These are phyloP conservation scores for Caenorhabditis wallacei DNA, from an alignment of 2,888 invertebrate species.

Conservation along the genomic window DNA sequence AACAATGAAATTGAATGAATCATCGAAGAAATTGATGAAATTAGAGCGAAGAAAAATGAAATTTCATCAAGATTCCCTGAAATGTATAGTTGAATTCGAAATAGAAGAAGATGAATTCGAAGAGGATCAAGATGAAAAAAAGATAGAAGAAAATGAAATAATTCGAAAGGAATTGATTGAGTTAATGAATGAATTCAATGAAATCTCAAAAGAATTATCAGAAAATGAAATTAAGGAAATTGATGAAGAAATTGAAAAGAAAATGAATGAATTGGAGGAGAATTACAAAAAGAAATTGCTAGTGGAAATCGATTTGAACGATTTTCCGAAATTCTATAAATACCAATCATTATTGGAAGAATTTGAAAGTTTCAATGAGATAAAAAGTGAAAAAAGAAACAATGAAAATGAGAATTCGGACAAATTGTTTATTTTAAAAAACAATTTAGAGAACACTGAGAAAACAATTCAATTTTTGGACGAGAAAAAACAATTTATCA, in stretches of 20 bases:
- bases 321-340: background rate
- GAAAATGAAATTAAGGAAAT: background rate
- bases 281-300: background rate
- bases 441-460: background rate
- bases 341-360: conserved; percentile 4
- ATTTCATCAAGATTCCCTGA: background rate
- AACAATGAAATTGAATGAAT: background rate
- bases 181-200: background rate
- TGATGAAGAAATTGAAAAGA: background rate
- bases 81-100: background rate
- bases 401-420: background rate
- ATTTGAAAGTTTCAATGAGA: background rate
- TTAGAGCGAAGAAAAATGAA: background rate
- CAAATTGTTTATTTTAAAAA: no score
- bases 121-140: background rate
- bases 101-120: background rate
- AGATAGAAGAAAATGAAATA: background rate
- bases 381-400: no score
- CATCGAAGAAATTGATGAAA: background rate
- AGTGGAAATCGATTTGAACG: background rate
- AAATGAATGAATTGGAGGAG: background rate
- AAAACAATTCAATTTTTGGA: background rate
- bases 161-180: background rate
- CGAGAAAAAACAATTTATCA: background rate
- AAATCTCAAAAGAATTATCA: background rate